Base-by-base conservation (phyloP, 2,797 vertebrate species). In the Arctocebus calabarensis region DNA sequence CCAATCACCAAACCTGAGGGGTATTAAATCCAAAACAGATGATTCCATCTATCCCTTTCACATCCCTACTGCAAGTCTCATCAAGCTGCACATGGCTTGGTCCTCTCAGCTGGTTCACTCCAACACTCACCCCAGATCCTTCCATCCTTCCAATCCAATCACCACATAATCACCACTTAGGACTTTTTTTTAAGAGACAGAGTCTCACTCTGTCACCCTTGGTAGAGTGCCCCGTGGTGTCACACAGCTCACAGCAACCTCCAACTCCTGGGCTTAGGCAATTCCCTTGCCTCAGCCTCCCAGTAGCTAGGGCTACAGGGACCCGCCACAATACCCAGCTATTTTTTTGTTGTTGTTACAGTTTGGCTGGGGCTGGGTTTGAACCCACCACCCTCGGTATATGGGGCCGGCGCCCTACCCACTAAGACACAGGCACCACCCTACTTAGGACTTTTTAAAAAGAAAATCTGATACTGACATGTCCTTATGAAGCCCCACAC, bases 121-220 rank as follows among this genome's bases (percentile, higher is more conserved):
- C 62, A 75, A 66, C 22, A 45, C 14, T 92, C 27, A 59, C 32
- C 13, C 40, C 61, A 1, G 45, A 9, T 9, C 45, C 2, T 9
- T 10, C 20, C 43, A 45, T 75, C 70, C 92, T 96, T 77, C 79
- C 74, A 92, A 86, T 74, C 37, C 27, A 87, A 62, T 70, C 83
- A 90, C 52, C 57, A 71, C 45, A 40, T 37, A 89, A 48, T 48
- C 43, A 77, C 34, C 43, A 93, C 34, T 74, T 3, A 23, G 20
- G 48, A 16, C 23, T 55, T 84, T 90, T 83, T 45, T 45, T 45
- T 45, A 45, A 45, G 43, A 45, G 45, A 45, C 8, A 45, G 8
- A 45, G 45, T 45, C 45, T 45, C 45, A 45, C 45, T 45, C 10
- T 45, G 10, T 45, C 45, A 2, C 45, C 45, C 45, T 45, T 45